These are phyloP conservation scores for Neolamprologus tretocephalus DNA, from an alignment of 2,113 vertebrate species.

Conservation along the genomic window DNA sequence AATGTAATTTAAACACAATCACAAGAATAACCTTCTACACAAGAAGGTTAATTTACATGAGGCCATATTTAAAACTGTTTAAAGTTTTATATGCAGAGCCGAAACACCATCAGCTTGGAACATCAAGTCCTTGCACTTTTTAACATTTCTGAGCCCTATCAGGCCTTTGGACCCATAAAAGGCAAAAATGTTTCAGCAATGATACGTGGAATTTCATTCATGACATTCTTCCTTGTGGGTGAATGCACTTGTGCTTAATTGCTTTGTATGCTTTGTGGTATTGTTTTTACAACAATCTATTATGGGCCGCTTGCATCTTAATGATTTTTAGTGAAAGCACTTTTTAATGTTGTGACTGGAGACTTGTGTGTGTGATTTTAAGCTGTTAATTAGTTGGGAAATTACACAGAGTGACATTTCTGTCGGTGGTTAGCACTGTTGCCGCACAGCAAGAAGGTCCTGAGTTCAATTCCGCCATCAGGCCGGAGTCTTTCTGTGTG, in stretches of 20 bases:
- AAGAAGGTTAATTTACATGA: neutral
- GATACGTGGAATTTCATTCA: slow-evolving; percentile 50
- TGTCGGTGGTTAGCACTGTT: no score
- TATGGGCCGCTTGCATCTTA: neutral
- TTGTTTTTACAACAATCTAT: neutral
- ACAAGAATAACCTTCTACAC: neutral
- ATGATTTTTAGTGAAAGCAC: neutral
- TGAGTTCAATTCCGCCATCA: no score
- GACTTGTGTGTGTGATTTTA: neutral
- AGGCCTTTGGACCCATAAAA: slow-evolving; percentile 36
- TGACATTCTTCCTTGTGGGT: slow-evolving; percentile 1
- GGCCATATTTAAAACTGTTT: neutral
- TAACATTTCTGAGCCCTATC: neutral
- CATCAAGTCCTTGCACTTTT: neutral
- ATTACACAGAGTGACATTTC: neutral
- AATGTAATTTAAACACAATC: neutral
- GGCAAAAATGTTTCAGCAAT: slow-evolving; percentile 28
- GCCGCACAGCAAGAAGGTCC: no score
- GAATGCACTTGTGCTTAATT: neutral
- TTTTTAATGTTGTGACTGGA: neutral
- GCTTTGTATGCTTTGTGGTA: neutral
- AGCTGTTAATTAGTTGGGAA: neutral
- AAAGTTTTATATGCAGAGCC: neutral
- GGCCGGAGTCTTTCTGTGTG: no score
- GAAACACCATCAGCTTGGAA: neutral